Conservation (phyloP, 2,113 vertebrate genomes). For the Pangasianodon gigas region DNA sequence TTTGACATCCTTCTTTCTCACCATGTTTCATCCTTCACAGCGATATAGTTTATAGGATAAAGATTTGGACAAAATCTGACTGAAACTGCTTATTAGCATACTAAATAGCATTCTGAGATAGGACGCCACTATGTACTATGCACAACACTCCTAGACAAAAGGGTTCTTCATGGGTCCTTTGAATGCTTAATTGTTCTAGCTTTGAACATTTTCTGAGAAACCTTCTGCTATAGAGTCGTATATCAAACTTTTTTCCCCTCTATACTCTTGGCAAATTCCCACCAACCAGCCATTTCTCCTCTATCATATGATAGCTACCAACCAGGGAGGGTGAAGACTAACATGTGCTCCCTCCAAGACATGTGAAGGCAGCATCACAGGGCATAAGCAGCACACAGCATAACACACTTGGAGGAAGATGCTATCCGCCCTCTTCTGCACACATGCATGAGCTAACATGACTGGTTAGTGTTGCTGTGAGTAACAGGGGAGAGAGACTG, state of each 20-base stretch:
- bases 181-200: neutral
- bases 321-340: neutral
- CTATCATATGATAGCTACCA: neutral
- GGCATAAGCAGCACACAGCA: neutral
- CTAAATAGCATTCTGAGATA: neutral
- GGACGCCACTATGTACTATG: neutral
- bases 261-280: neutral
- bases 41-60: neutral
- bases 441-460: neutral
- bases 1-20: neutral
- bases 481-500: neutral
- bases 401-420: neutral
- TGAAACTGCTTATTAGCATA: neutral
- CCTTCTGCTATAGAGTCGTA: neutral
- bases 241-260: neutral
- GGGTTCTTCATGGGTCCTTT: neutral
- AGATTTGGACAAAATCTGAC: neutral
- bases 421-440: neutral
- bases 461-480: neutral
- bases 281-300: neutral
- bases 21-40: neutral
- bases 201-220: neutral
- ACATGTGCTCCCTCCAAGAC: neutral
- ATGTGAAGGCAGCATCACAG: neutral
- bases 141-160: neutral